A percentile compares a stretch with the other conserved stretches of the same genome.
Conservation (phyloP, 2,113 vertebrate species). For the Machaerirhynchus nigripectus region DNA sequence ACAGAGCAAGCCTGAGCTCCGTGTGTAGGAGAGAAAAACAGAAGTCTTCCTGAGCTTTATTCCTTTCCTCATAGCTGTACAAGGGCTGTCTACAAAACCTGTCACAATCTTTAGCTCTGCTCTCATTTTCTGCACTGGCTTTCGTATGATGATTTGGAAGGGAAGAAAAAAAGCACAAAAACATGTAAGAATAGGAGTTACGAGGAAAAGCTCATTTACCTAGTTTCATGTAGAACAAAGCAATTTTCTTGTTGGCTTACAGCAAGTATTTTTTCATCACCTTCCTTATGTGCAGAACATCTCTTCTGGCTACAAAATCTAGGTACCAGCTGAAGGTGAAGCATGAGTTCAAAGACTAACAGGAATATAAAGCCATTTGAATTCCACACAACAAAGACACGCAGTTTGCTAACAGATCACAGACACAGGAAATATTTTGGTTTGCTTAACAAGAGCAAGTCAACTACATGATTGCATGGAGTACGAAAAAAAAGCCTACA, state of each 20-base stretch:
- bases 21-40: not conserved
- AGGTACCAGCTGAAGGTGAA: constrained; percentile 48
- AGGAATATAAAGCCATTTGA: constrained; percentile 40
- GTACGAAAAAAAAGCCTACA: not conserved
- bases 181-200: not conserved
- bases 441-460: not conserved
- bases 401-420: constrained; percentile 36
- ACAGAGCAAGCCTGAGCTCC: not conserved
- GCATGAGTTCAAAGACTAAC: constrained; percentile 22
- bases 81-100: not conserved
- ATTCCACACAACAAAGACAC: constrained; percentile 16
- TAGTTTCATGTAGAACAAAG: constrained; percentile 5
- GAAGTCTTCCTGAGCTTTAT: not conserved
- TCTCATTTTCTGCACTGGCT: not conserved
- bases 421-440: not conserved
- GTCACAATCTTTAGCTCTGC: not conserved
- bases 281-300: not conserved
- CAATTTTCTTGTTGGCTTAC: constrained; percentile 48
- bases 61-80: not conserved
- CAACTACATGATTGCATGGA: not conserved
- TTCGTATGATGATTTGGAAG: not conserved
- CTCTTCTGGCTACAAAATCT: not conserved
- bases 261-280: not conserved
- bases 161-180: not conserved
- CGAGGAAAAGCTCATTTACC: constrained; percentile 32